Conservation (phyloP, 2,888 invertebrate species). For the Orthosia gothica region DNA sequence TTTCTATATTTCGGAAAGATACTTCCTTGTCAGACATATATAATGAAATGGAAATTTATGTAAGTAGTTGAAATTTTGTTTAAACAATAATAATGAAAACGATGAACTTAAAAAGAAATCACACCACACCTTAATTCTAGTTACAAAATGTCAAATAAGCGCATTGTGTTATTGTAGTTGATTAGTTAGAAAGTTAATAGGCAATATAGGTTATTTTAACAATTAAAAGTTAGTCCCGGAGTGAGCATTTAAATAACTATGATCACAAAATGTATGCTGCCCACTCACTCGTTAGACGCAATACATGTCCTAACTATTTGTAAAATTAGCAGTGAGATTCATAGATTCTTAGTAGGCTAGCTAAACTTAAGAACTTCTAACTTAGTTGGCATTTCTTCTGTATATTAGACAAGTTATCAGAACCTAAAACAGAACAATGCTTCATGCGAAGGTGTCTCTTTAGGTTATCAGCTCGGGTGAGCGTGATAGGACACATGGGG, state of each 20-base stretch:
- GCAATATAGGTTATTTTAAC: conserved; percentile 56
- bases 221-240: conserved; percentile 55
- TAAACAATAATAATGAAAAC: conserved; percentile 49
- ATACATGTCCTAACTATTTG: conserved; percentile 54
- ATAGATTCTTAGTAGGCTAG: conserved; percentile 29
- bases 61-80: conserved; percentile 16
- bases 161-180: conserved; percentile 67
- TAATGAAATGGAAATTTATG: conserved; percentile 21
- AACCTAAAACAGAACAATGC: conserved; percentile 87
- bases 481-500: conserved; percentile 92
- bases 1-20: not conserved
- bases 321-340: conserved; percentile 55
- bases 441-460: conserved; percentile 93
- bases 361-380: conserved; percentile 52
- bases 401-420: conserved; percentile 85
- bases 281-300: conserved; percentile 53
- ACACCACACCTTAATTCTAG: conserved; percentile 90
- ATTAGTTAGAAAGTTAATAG: conserved; percentile 57
- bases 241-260: conserved; percentile 44
- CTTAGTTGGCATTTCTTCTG: conserved; percentile 81
- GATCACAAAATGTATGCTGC: conserved; percentile 46
- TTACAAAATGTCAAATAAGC: conserved; percentile 83
- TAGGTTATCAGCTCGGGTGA: conserved; percentile 93
- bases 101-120: conserved; percentile 76
- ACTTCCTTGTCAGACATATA: not conserved